Conservation (phyloP, 2,113 vertebrate species). For the Saccopteryx leptura region DNA sequence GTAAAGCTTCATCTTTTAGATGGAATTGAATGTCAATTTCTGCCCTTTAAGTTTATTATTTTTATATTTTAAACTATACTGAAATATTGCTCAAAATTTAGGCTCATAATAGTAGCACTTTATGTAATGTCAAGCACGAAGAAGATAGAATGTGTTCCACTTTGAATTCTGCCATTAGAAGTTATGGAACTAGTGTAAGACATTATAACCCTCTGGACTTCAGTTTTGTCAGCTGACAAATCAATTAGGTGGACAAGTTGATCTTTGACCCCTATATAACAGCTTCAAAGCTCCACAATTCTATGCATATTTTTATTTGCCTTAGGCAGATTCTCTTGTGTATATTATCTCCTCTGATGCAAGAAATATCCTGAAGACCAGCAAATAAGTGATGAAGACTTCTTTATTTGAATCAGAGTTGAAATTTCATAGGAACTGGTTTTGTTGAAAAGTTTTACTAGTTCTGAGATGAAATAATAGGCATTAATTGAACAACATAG, state of each 20-base stretch:
- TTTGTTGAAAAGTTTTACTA: not conserved
- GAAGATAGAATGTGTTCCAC: not conserved
- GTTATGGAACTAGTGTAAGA: not conserved
- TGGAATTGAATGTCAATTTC: not conserved
- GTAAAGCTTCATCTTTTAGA: slow-evolving; percentile 25
- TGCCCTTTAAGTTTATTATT: not conserved
- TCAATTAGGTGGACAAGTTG: not conserved
- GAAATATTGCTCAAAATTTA: not conserved
- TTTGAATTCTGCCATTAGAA: not conserved
- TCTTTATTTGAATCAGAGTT: slow-evolving; percentile 9
- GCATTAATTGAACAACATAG: not conserved
- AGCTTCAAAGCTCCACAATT: not conserved
- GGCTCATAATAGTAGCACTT: not conserved
- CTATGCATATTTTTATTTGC: not conserved
- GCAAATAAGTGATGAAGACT: not conserved
- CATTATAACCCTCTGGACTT: not conserved
- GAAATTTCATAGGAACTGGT: not conserved
- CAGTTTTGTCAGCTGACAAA: slow-evolving; percentile 13
- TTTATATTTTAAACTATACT: not conserved
- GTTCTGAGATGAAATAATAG: not conserved
- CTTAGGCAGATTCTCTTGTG: not conserved
- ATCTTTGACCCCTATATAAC: not conserved
- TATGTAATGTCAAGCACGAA: not conserved
- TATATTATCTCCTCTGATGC: not conserved
- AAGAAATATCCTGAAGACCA: not conserved